These are phyloP conservation scores for Rissa tridactyla DNA, from an alignment of 2,113 vertebrate genomes.

Conservation along the genomic window DNA sequence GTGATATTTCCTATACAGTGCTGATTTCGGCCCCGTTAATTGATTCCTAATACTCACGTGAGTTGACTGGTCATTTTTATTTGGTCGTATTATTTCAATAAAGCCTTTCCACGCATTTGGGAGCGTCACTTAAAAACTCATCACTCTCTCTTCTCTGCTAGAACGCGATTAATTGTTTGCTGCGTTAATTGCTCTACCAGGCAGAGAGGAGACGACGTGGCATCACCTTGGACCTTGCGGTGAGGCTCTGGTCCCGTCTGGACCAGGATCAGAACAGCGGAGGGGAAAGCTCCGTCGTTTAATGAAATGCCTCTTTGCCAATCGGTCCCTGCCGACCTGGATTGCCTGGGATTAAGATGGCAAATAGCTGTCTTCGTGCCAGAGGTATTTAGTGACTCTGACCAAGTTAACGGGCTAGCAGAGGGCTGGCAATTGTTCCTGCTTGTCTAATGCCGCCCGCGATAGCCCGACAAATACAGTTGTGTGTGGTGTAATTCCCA, in stretches of 20 bases:
- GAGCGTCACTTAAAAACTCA: background rate
- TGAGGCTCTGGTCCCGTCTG: background rate
- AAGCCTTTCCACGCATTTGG: rapidly evolving
- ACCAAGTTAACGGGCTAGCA: background rate
- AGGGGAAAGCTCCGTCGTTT: background rate
- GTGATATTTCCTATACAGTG: background rate
- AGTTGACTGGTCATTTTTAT: background rate
- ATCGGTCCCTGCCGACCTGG: background rate
- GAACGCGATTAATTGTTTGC: background rate
- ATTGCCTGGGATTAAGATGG: background rate
- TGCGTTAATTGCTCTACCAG: background rate
- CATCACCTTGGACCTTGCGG: background rate
- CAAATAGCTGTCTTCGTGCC: background rate
- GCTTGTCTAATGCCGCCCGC: background rate
- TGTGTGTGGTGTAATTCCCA: background rate
- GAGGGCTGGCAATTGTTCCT: background rate
- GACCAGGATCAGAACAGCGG: too few species aligned
- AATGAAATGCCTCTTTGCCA: background rate
- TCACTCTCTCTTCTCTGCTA: background rate
- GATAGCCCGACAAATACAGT: background rate
- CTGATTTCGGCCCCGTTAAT: background rate
- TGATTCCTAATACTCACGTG: background rate
- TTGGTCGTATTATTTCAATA: background rate
- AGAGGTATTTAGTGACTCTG: background rate
- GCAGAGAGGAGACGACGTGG: background rate